These are phyloP conservation scores for Automeris io DNA, from an alignment of 2,888 invertebrate genomes.

Conservation along the genomic window DNA sequence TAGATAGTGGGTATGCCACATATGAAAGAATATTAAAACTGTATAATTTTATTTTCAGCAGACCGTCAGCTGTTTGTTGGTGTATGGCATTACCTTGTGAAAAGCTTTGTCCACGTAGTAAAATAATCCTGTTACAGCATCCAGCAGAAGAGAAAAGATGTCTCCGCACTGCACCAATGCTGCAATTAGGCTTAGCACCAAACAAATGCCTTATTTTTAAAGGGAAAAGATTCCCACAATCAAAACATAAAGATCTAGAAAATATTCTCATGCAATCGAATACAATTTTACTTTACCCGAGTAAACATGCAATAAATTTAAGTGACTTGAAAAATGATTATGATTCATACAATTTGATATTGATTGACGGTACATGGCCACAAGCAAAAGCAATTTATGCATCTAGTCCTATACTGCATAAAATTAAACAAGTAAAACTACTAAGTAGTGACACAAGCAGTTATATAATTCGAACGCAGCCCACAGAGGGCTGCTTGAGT, in stretches of 20 bases:
- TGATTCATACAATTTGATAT: constrained; percentile 84
- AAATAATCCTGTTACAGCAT: constrained; percentile 91
- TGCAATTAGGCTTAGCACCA: constrained; percentile 83
- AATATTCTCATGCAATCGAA: constrained; percentile 80
- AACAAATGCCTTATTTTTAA: constrained; percentile 87
- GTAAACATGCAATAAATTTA: constrained; percentile 83
- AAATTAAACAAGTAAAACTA: constrained; percentile 88
- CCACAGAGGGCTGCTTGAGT: constrained; percentile 93
- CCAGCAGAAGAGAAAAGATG: constrained; percentile 95
- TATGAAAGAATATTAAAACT: too few relatives aligned
- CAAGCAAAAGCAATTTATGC: constrained; percentile 95
- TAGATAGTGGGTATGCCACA: too few relatives aligned
- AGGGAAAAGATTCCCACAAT: constrained; percentile 90
- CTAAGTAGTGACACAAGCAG: constrained; percentile 84
- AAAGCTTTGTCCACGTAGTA: constrained; percentile 81
- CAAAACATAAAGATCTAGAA: constrained; percentile 80
- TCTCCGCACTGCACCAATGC: constrained; percentile 92
- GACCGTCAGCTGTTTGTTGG: constrained; percentile 93
- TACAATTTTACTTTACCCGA: constrained; percentile 89
- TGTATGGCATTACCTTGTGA: constrained; percentile 87
- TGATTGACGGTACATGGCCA: constrained; percentile 97
- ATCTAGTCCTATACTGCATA: constrained; percentile 85
- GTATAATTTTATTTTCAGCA: constrained; percentile 73
- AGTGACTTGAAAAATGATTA: constrained; percentile 60
- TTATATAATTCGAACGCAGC: constrained; percentile 95